A percentile compares a stretch with the other conserved stretches of the same genome.
phyloP scores from a whole-genome alignment of 2,888 invertebrate genomes.

The Idaea dimidiata region DNA sequence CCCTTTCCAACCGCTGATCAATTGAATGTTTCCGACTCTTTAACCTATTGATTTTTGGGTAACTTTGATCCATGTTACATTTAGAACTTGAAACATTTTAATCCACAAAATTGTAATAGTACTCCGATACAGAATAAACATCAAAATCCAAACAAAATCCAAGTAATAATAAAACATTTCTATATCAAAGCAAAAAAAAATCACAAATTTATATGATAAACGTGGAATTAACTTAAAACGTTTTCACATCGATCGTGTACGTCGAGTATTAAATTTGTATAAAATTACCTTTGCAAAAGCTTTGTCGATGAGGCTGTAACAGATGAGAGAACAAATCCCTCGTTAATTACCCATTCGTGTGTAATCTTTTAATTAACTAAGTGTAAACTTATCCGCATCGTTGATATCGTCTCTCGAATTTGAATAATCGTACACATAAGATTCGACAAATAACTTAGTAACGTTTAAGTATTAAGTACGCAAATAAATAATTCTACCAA shows the following conservation, averaged over 20 bases:
- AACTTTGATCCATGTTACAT: conserved; percentile 55
- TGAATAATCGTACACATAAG: neutral
- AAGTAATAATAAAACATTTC: neutral
- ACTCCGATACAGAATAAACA: neutral
- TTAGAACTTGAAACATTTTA: neutral
- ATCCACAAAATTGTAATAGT: neutral
- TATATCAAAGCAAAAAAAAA: neutral
- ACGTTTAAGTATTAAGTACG: neutral
- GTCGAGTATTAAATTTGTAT: conserved; percentile 3
- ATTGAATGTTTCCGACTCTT: conserved; percentile 63
- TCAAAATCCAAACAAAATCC: neutral
- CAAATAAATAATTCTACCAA: no score
- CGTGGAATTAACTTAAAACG: conserved; percentile 1
- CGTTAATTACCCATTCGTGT: conserved; percentile 72
- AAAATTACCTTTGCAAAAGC: conserved; percentile 43
- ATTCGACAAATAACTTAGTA: neutral
- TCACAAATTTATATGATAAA: neutral
- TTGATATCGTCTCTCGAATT: conserved; percentile 35
- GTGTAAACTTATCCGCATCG: conserved; percentile 62
- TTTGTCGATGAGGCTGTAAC: conserved; percentile 47
- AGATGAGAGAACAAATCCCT: conserved; percentile 67
- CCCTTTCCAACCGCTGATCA: conserved; percentile 60
- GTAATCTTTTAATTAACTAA: conserved; percentile 76
- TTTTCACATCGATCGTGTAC: neutral
- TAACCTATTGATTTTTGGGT: conserved; percentile 58